A percentile compares a stretch with the other conserved stretches of the same genome.
These are phyloP conservation scores for Microplitis deprimator DNA, from an alignment of 2,888 invertebrate species.

Conservation along the genomic window DNA sequence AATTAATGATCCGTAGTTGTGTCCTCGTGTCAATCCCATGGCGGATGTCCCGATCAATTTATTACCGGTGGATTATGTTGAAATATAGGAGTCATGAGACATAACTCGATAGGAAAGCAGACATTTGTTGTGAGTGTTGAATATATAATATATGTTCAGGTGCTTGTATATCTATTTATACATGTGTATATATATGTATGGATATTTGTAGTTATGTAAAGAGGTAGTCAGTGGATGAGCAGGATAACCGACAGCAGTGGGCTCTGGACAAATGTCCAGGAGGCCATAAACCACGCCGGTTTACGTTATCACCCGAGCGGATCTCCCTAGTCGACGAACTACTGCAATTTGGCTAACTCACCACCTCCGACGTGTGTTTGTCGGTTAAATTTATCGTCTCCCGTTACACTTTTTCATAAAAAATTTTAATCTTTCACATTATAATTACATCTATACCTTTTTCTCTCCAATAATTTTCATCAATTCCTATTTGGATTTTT, in stretches of 20 bases:
- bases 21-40: constrained; percentile 43
- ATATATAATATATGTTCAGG: constrained; percentile 24
- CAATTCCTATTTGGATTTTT: background rate
- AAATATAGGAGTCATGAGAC: constrained; percentile 10
- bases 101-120: constrained; percentile 34
- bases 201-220: constrained; percentile 24
- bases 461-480: background rate
- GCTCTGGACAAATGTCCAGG: constrained; percentile 56
- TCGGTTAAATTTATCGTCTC: constrained; percentile 34
- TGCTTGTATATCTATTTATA: constrained; percentile 18
- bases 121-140: constrained; percentile 12
- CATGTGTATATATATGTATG: constrained; percentile 16
- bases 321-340: constrained; percentile 64
- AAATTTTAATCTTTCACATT: background rate
- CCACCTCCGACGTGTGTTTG: constrained; percentile 44
- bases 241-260: constrained; percentile 22
- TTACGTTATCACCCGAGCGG: constrained; percentile 65
- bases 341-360: constrained; percentile 63
- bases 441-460: background rate
- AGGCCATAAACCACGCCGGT: constrained; percentile 67
- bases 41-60: constrained; percentile 53
- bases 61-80: constrained; percentile 50
- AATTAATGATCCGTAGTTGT: constrained; percentile 4
- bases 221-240: constrained; percentile 3
- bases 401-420: background rate